phyloP scores from a whole-genome alignment of 2,113 vertebrate species.

The Patagioenas fasciata region DNA sequence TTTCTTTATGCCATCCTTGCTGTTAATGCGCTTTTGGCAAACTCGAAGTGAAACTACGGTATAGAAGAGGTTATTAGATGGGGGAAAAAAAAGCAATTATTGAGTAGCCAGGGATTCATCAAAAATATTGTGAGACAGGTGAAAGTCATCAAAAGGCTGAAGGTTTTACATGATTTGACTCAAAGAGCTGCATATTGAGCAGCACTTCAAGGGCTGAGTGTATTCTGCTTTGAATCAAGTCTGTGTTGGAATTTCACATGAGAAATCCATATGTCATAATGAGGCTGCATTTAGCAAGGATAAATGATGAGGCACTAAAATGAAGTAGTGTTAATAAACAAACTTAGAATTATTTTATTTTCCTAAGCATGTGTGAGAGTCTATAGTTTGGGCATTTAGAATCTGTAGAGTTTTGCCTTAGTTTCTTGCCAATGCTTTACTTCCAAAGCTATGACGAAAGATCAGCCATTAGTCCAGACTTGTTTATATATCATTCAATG shows the following conservation, averaged over 20 bases:
- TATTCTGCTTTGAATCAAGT: constrained; percentile 61
- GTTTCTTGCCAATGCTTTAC: constrained; percentile 11
- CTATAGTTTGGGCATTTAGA: not conserved
- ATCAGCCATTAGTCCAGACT: not conserved
- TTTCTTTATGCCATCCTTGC: not conserved
- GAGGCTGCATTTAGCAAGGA: not conserved
- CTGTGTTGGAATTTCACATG: constrained; percentile 8
- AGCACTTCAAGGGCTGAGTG: not conserved
- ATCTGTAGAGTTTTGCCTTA: not conserved
- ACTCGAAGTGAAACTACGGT: not conserved
- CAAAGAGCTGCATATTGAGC: constrained; percentile 3
- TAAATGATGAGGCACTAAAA: not conserved
- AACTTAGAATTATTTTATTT: not conserved
- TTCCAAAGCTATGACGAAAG: constrained; percentile 16
- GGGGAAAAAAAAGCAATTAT: not conserved
- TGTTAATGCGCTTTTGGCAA: not conserved
- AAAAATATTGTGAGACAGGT: constrained; percentile 12
- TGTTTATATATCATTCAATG: constrained; percentile 12
- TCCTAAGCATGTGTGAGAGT: not conserved
- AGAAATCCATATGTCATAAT: constrained; percentile 24
- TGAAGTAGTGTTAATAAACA: not conserved
- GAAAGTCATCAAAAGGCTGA: constrained; percentile 32
- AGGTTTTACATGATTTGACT: constrained; percentile 15
- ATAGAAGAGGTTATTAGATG: not conserved
- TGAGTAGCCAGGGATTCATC: not conserved